Evolutionary conservation across 1,140 invertebrate genomes (phyloP).

Genomic region (Penaeus vannamei): DNA sequence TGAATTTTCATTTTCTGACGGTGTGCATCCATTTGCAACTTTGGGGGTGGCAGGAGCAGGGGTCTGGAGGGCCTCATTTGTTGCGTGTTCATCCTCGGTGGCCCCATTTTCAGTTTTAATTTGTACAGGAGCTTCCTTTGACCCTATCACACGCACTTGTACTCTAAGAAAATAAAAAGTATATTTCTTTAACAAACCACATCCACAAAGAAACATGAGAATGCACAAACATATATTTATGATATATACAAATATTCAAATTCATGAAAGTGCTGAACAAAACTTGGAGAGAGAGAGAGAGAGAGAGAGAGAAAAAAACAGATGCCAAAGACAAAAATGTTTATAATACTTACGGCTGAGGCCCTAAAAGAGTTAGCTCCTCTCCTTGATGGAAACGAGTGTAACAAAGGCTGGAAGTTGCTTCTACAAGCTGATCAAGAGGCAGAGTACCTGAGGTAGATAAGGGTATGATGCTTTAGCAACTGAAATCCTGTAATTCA

Average conservation of each 20-base stretch:
- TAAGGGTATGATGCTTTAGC: slow-evolving; percentile 17
- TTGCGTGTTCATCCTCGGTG: too few species aligned
- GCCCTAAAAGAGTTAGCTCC: slow-evolving; percentile 47
- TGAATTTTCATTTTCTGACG: neutral
- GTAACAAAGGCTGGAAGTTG: slow-evolving; percentile 69
- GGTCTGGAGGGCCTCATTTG: neutral
- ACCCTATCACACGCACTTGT: slow-evolving; percentile 34
- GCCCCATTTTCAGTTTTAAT: too few species aligned
- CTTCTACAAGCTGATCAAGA: slow-evolving; percentile 71
- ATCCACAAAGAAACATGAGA: neutral
- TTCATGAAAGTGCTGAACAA: too few species aligned
- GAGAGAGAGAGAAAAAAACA: too few species aligned
- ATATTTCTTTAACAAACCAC: neutral
- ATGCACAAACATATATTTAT: neutral
- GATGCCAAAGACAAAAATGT: neutral
- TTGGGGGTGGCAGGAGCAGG: neutral
- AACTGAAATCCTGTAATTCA: neutral
- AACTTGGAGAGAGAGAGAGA: too few species aligned
- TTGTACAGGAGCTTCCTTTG: slow-evolving; percentile 7
- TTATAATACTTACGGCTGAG: slow-evolving; percentile 41
- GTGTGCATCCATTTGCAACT: slow-evolving; percentile 30
- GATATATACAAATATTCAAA: neutral
- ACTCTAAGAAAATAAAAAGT: slow-evolving; percentile 6
- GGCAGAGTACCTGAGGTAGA: slow-evolving; percentile 70
- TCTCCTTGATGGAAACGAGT: slow-evolving; percentile 65